Evolutionary conservation across 2,888 invertebrate genomes (phyloP).

Genomic region (Antheraea yamamai): DNA sequence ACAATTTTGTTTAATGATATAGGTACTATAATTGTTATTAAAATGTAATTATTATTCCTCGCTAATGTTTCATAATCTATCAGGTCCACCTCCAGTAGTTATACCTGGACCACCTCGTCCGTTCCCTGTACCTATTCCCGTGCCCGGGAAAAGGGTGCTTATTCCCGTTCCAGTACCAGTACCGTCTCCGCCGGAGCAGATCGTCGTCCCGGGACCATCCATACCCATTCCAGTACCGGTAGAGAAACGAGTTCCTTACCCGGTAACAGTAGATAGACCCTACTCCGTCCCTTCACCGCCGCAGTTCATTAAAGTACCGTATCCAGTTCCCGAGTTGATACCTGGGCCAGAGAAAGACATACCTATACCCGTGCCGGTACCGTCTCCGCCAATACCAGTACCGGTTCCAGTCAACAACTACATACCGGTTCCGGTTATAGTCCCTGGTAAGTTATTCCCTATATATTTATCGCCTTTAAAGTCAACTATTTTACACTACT

Average conservation of each 20-base stretch:
- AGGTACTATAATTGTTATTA: neutral
- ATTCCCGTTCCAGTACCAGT: slow-evolving; percentile 56
- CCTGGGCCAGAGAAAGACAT: slow-evolving; percentile 42
- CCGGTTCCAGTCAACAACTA: slow-evolving; percentile 54
- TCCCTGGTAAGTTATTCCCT: slow-evolving; percentile 41
- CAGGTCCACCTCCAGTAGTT: slow-evolving; percentile 61
- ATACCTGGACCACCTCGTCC: slow-evolving; percentile 68
- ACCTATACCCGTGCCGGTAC: slow-evolving; percentile 51
- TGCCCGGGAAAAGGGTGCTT: slow-evolving; percentile 55
- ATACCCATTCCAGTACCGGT: slow-evolving; percentile 55
- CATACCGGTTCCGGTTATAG: slow-evolving; percentile 55
- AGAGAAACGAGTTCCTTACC: slow-evolving; percentile 45
- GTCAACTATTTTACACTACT: neutral
- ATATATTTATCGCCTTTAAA: neutral
- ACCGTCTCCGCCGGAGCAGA: slow-evolving; percentile 48
- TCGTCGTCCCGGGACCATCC: slow-evolving; percentile 45
- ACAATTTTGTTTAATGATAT: too few relatives aligned
- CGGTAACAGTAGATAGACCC: slow-evolving; percentile 47
- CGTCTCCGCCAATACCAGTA: slow-evolving; percentile 51
- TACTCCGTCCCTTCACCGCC: slow-evolving; percentile 56
- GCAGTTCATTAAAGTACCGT: slow-evolving; percentile 38
- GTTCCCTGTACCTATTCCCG: slow-evolving; percentile 64
- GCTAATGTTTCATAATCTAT: slow-evolving; percentile 18
- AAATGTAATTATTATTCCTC: neutral
- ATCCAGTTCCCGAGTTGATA: slow-evolving; percentile 41